Base-by-base conservation (phyloP, 2,888 invertebrate species). In the Drosophila stalkeri region DNA sequence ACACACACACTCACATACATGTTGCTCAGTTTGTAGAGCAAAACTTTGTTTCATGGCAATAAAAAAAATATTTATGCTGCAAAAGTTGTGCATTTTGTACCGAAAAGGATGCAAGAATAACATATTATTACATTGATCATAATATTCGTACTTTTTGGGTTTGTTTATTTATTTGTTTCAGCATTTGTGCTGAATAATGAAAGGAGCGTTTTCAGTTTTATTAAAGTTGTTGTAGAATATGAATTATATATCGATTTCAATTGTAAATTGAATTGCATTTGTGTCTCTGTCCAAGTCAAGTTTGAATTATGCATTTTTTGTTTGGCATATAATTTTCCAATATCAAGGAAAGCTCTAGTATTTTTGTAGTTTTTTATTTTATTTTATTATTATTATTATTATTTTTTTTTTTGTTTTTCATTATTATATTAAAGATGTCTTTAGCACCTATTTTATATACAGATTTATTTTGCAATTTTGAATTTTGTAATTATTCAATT, bases 41-140 rank as follows among this genome's bases (percentile, higher is more conserved):
- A 71, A 66, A 71, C 64, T 35, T 39, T 51, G n/a, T 43, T 61
- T 5, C 33, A n/a, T 37, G 33, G 54, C 56, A 65, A 77, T 65
- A 72, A 68, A 60, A 75, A 71, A 75, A 76, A 77, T 75, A 77
- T 75, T 75, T 75, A 14, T 61, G 44, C 31, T 44, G 23, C 27
- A n/a, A 41, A 41, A 27, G 27, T 14, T 47, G 16, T 11, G 20
- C 18, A 49, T n/a, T 49, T 49, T 31, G 47, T 27, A 5, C 31
- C 39, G 23, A 23, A 54, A 52, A 12, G 39, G 33, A 44, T 33
- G 16, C 14, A 18, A 5, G 18, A 49, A 33, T 33, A 18, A 33
- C 7, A 12, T 56, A 12, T 14, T 23, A 44, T 20, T 44, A 23
- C 18, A 5, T 44, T 46, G 23, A 70, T 59, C 64, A 46, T 33